Conservation (phyloP, 2,113 vertebrate species). For the Herpailurus yagouaroundi region DNA sequence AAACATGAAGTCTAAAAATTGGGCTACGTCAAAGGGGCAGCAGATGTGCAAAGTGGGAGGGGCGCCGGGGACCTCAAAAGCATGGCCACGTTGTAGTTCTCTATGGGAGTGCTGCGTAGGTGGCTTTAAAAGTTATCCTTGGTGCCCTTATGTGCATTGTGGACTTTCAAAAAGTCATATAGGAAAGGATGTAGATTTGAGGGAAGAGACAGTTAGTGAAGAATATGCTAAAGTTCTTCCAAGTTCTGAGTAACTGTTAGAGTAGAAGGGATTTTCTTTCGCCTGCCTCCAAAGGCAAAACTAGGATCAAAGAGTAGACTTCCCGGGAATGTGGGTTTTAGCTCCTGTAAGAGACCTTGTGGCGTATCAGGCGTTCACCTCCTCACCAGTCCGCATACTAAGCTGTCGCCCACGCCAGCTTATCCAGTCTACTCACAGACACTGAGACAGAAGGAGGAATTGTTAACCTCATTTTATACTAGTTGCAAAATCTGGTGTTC, state of each 20-base stretch:
- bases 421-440: background rate
- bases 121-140: background rate
- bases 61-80: background rate
- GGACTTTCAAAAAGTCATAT: background rate
- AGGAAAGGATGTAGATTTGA: background rate
- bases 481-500: background rate
- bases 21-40: background rate
- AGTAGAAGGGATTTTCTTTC: background rate
- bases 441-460: background rate
- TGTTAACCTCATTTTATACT: background rate
- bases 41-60: background rate
- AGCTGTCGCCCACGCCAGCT: background rate
- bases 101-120: background rate
- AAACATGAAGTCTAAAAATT: background rate
- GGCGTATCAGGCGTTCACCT: background rate
- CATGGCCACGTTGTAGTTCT: rapidly evolving
- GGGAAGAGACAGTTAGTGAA: background rate
- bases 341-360: background rate
- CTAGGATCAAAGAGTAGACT: background rate
- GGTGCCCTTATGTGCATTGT: background rate
- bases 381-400: background rate
- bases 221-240: background rate
- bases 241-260: background rate
- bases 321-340: background rate
- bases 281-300: background rate